Evolutionary conservation across 2,113 vertebrate genomes (phyloP).

Genomic region (Megaceryle torquata): DNA sequence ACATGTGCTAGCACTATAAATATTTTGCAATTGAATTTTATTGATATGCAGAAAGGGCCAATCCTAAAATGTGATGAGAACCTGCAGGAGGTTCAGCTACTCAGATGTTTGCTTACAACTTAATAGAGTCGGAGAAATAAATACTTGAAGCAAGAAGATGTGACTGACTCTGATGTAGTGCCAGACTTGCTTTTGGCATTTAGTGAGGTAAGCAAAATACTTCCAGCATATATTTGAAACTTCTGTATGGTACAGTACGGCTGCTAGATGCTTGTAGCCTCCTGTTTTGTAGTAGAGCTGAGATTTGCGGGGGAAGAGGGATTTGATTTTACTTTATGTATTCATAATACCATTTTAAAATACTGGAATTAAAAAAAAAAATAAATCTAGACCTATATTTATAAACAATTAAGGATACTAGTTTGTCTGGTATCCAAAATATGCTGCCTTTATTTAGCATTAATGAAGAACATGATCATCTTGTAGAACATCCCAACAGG

Average conservation of each 20-base stretch:
- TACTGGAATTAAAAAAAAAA: background rate
- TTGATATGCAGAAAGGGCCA: slow-evolving; percentile 29
- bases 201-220: background rate
- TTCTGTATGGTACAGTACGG: background rate
- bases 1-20: slow-evolving; percentile 52
- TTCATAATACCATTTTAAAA: background rate
- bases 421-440: background rate
- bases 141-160: background rate
- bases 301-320: background rate
- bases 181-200: slow-evolving; percentile 19
- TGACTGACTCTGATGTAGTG: slow-evolving; percentile 5
- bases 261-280: background rate
- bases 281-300: background rate
- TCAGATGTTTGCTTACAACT: slow-evolving; percentile 7
- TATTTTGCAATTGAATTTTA: slow-evolving; percentile 63
- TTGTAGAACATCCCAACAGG: slow-evolving; percentile 42
- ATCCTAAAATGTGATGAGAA: slow-evolving; percentile 7
- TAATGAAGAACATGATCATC: slow-evolving; percentile 22
- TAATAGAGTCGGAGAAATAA: slow-evolving; percentile 26
- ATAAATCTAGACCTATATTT: background rate
- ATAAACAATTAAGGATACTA: background rate
- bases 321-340: background rate
- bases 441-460: background rate
- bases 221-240: background rate
- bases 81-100: slow-evolving; percentile 44